Conservation (phyloP, 2,888 invertebrate genomes). For the Mesoligia furuncula region DNA sequence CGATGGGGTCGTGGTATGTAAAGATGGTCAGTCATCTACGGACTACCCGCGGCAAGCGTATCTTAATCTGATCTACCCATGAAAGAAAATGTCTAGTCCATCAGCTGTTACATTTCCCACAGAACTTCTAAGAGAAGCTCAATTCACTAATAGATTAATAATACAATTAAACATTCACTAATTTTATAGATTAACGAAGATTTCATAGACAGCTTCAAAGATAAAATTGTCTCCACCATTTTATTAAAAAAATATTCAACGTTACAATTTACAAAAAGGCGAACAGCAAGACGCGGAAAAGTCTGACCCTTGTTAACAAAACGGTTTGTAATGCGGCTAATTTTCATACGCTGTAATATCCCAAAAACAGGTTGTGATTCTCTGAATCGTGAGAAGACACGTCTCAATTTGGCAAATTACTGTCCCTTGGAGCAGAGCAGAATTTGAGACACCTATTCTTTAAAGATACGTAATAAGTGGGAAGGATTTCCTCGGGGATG, state of each 20-base stretch:
- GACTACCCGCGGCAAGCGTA: not conserved
- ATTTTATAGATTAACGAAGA: not conserved
- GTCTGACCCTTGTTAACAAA: slow-evolving; percentile 15
- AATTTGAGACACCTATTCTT: slow-evolving; percentile 52
- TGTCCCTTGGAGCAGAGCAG: slow-evolving; percentile 44
- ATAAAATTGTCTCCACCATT: not conserved
- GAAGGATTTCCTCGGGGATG: slow-evolving; percentile 31
- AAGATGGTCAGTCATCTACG: not conserved
- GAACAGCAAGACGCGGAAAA: slow-evolving; percentile 5
- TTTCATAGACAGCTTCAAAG: not conserved
- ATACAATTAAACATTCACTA: not conserved
- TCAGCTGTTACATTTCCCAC: slow-evolving; percentile 1
- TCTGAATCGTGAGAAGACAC: slow-evolving; percentile 37
- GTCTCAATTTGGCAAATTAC: slow-evolving; percentile 67
- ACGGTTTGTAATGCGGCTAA: slow-evolving; percentile 39
- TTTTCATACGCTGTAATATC: slow-evolving; percentile 44
- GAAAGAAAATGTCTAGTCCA: not conserved
- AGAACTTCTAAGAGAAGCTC: not conserved
- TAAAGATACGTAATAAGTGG: slow-evolving; percentile 35
- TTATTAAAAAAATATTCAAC: not conserved
- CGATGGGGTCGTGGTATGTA: too few relatives aligned
- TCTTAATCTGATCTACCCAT: not conserved
- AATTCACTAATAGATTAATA: too few relatives aligned
- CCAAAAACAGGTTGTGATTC: slow-evolving; percentile 41
- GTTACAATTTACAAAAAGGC: not conserved